Conservation (phyloP, 2,113 vertebrate species). For the Syngnathus floridae region DNA sequence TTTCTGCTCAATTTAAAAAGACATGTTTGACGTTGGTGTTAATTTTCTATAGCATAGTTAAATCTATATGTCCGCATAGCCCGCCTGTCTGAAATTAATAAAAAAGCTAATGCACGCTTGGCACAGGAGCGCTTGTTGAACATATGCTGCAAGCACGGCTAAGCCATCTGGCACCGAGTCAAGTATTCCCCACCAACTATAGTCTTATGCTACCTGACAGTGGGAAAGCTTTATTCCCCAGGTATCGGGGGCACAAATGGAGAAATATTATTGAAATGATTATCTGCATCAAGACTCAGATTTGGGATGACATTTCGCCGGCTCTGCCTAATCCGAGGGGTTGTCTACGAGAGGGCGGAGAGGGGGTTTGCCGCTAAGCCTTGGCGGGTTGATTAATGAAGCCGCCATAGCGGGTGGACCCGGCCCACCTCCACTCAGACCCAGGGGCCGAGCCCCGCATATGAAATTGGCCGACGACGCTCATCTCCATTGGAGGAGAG, state of each 20-base stretch:
- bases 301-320: conserved; percentile 99
- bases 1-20: conserved; percentile 19
- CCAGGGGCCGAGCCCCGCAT: conserved; percentile 86
- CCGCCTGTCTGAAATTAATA: conserved; percentile 96
- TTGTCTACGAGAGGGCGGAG: conserved; percentile 98
- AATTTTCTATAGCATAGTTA: conserved; percentile 62
- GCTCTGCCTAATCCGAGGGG: conserved; percentile 99
- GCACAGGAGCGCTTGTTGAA: conserved; percentile 98
- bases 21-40: not conserved
- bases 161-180: conserved; percentile 99
- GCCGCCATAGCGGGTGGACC: conserved; percentile 91
- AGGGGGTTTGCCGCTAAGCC: conserved; percentile 92
- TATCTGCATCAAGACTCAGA: conserved; percentile 99
- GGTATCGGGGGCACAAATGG: conserved; percentile 99
- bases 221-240: conserved; percentile 99
- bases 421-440: conserved; percentile 96
- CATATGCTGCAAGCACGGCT: conserved; percentile 98
- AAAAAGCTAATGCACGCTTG: conserved; percentile 87
- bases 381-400: conserved; percentile 99
- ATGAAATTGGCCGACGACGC: conserved; percentile 78
- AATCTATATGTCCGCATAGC: conserved; percentile 88
- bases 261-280: conserved; percentile 99
- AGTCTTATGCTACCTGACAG: conserved; percentile 99
- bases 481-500: conserved; percentile 69
- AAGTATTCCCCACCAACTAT: conserved; percentile 99